Evolutionary conservation across 2,797 vertebrate genomes (phyloP), one percentile per base, ranked within the genome.

Genomic region (Sebastes steindachneri): DNA sequence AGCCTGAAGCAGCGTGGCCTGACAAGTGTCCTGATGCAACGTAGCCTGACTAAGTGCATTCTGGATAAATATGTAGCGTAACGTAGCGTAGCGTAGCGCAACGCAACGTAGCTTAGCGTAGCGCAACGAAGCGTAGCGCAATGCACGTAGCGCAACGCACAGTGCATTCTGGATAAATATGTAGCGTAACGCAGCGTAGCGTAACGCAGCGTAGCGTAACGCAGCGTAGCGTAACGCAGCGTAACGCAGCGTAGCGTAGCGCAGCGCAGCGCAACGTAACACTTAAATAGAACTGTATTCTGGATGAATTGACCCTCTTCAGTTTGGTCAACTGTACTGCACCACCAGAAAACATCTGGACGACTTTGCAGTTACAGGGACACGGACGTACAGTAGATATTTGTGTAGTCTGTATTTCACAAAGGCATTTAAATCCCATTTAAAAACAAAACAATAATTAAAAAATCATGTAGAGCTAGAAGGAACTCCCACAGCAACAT

Each of bases 381-480:
- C 25, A 29, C 25, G 1, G 21, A 9, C 7, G 7, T 25, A 14
- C 9, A 28, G 29, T 54, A 1, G 35, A 37, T 17, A 31, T 15
- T 8, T 59, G 26, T 51, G 29, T 37, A 28, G 17, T 1, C 12
- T 62, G 29, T 68, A 29, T 55, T 55, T 55, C 45, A 25, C 28
- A 26, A 21, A 54, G 5, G 23, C 9, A 17, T 57, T 55, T 28
- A 28, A 33, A 68, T 5, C 2, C 5, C 10, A 9, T 31, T 62
- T 63, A 95, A 97, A 73, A 90, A 87, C 41, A 95, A 88, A 8
- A 88, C 3, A 3, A 45, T 3, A 1, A 64, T 92, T 96, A 65
- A 92, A 91, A 53, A 89, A 93, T 75, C 84, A 96, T 75, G 95
- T 97, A 86, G 85, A 94, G n/a, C 88, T 93, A 88, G 95, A 94